Percentiles rank a stretch among this genome's conserved stretches.
Evolutionary conservation across 2,888 invertebrate genomes (phyloP).

Genomic region (Priapulus caudatus): DNA sequence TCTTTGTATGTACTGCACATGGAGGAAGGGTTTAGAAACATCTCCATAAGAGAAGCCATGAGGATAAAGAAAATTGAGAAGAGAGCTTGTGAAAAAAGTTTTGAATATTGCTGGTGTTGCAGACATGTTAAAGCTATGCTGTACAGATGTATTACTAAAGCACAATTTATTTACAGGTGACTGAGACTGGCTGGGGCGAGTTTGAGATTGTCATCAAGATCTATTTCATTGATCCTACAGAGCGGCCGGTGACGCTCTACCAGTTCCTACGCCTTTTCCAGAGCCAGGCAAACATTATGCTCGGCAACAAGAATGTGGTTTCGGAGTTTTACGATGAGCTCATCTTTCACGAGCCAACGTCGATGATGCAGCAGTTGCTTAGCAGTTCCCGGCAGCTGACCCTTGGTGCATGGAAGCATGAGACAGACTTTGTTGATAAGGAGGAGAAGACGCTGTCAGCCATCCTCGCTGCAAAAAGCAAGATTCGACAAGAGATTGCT

Average conservation of each 20-base stretch:
- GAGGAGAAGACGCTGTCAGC: conserved; percentile 57
- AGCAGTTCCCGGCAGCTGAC: conserved; percentile 58
- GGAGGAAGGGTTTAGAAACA: too few relatives aligned
- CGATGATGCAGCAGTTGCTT: conserved; percentile 71
- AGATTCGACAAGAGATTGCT: conserved; percentile 62
- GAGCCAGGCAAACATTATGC: conserved; percentile 46
- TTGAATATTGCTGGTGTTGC: too few relatives aligned
- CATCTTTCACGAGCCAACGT: conserved; percentile 42
- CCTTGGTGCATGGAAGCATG: conserved; percentile 62
- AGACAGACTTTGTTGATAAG: conserved; percentile 74
- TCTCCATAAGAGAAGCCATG: too few relatives aligned
- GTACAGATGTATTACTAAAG: too few relatives aligned
- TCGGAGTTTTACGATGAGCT: conserved; percentile 75
- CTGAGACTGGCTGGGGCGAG: conserved; percentile 99
- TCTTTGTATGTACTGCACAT: too few relatives aligned
- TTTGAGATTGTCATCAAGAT: conserved; percentile 97
- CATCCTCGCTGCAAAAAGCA: conserved; percentile 63
- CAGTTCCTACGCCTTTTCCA: conserved; percentile 90
- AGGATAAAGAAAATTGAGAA: too few relatives aligned
- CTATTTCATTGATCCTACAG: conserved; percentile 90
- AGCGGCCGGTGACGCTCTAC: conserved; percentile 82
- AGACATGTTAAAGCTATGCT: too few relatives aligned
- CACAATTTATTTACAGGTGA: too few relatives aligned
- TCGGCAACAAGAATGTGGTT: conserved; percentile 55
- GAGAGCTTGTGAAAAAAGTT: too few relatives aligned